A percentile compares a stretch with the other conserved stretches of the same genome.
Evolutionary conservation across 1,140 invertebrate species (phyloP).

Genomic region (Olivierus martensii): DNA sequence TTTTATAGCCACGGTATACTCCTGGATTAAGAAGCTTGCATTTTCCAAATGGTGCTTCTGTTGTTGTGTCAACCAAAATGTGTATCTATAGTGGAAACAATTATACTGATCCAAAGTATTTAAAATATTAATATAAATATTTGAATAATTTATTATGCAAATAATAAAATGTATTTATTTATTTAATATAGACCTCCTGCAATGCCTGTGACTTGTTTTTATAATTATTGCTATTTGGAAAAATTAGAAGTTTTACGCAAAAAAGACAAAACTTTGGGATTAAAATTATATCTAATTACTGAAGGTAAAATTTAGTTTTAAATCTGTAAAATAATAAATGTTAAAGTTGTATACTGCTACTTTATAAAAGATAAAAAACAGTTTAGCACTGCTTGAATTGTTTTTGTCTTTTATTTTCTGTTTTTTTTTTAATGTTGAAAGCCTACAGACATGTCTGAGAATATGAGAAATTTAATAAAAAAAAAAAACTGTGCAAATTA

Average conservation of each 20-base stretch:
- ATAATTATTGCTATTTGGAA: conserved; percentile 74
- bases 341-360: too few relatives aligned
- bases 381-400: too few relatives aligned
- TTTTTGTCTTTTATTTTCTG: too few relatives aligned
- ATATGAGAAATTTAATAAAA: too few relatives aligned
- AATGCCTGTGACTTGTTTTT: conserved; percentile 65
- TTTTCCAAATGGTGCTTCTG: conserved; percentile 61
- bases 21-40: conserved; percentile 78
- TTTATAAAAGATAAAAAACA: too few relatives aligned
- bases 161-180: background rate
- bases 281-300: conserved; percentile 24
- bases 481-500: too few relatives aligned
- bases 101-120: conserved; percentile 39
- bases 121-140: too few relatives aligned
- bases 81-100: conserved; percentile 73
- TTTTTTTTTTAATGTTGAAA: too few relatives aligned
- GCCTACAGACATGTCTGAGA: too few relatives aligned
- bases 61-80: conserved; percentile 67
- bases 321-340: too few relatives aligned
- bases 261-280: conserved; percentile 30
- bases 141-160: too few relatives aligned
- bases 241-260: conserved; percentile 66
- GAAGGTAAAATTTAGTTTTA: too few relatives aligned
- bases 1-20: conserved; percentile 68
- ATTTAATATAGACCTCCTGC: conserved; percentile 37